These are phyloP conservation scores for Tympanoctomys barrerae DNA, from an alignment of 2,797 vertebrate genomes.

Conservation along the genomic window DNA sequence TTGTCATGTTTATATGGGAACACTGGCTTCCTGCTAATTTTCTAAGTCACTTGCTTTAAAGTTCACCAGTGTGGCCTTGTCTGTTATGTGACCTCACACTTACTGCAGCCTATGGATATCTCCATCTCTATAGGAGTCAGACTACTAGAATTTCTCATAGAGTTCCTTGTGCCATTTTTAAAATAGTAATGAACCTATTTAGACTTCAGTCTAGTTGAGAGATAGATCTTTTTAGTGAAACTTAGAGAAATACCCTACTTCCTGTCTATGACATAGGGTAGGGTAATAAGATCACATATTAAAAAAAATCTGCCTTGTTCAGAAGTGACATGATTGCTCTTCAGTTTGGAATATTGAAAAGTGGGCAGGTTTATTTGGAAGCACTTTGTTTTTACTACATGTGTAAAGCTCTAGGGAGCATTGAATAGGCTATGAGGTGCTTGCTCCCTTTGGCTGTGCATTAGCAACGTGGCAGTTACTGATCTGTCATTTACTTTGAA, in stretches of 20 bases:
- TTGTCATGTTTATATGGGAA: slow-evolving; percentile 67
- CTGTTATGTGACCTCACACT: not conserved
- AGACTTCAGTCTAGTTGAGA: not conserved
- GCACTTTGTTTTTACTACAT: slow-evolving; percentile 41
- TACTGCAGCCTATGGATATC: not conserved
- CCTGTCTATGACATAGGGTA: slow-evolving; percentile 45
- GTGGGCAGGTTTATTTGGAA: slow-evolving; percentile 24
- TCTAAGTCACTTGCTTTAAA: not conserved
- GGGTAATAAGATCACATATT: slow-evolving; percentile 15
- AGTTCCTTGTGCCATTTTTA: not conserved
- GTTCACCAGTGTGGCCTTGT: not conserved
- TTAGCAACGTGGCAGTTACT: slow-evolving; percentile 85
- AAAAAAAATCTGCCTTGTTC: not conserved
- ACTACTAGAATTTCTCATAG: not conserved
- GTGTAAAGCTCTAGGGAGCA: slow-evolving; percentile 65
- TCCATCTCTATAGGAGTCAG: not conserved
- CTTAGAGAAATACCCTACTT: not conserved
- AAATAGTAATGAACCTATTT: not conserved
- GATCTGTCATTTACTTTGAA: slow-evolving; percentile 82
- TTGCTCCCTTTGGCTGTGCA: slow-evolving; percentile 74
- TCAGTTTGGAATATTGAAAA: slow-evolving; percentile 47
- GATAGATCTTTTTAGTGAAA: slow-evolving; percentile 11
- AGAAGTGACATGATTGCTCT: not conserved
- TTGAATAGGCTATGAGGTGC: slow-evolving; percentile 66
- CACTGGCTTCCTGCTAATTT: not conserved